Evolutionary conservation across 1,140 invertebrate genomes (phyloP), one percentile per base, ranked within the genome.

Genomic region (Homarus americanus): DNA sequence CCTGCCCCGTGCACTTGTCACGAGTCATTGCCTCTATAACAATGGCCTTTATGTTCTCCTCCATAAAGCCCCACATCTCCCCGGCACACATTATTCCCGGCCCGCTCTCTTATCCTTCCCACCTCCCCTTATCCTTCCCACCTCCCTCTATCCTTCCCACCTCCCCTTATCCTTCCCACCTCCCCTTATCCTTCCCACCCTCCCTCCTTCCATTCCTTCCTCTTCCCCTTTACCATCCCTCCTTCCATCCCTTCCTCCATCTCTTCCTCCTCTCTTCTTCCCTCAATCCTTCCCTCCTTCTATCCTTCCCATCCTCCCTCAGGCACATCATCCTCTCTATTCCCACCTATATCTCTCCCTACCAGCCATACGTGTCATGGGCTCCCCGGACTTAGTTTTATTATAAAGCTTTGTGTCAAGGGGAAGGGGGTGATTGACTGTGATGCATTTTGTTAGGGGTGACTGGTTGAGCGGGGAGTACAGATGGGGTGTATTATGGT

Each of bases 11-110:
- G 69, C 87, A 90, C 87, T 90, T 90, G 87, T 90, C 87, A 83
- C 87, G 87, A 90, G 80, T 90, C 87, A 90, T 90, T 90, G 87
- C 63, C 44, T 82, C 80, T 73, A 32, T 83, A 76, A 90, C 87
- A 90, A 90, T 90, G 72, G 87, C 79, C 87, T 90, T 90, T 90
- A 90, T 90, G 87, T 90, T 83, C 87, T 73, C 87, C 44, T 49
- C 41, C 87, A 90, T 90, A 90, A 90, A 83, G 80, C 41, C 72
- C 73, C 79, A 82, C 32, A 69, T 73, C 53, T 83, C 78, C 79
- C 78, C 24, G 58, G 17, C 32, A 38, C 79, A 34, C 66, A 40
- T 49, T 69, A 73, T 58, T 44, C 66, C 41, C 58, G 4, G 32
- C 58, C 75, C 36, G 24, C 41, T 82, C 66, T 32, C 15, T 49